Conservation (phyloP, 2,888 invertebrate species). For the Melieria crassipennis region DNA sequence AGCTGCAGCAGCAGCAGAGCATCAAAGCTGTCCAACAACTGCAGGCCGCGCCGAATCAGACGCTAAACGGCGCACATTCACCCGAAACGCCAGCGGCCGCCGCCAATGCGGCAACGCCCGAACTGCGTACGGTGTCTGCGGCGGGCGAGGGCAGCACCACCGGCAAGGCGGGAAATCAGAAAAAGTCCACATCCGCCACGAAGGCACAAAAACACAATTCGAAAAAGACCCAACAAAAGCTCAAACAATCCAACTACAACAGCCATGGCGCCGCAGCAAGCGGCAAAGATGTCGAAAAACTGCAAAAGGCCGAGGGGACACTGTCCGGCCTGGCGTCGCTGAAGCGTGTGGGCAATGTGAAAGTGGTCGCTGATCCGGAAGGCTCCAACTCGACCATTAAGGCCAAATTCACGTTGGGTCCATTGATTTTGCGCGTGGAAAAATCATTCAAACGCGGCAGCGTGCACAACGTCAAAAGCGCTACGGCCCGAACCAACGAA, state of each 20-base stretch:
- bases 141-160: not conserved
- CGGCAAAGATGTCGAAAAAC: conserved; percentile 55
- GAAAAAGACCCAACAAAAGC: conserved; percentile 44
- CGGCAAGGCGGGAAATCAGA: conserved; percentile 35
- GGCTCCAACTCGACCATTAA: conserved; percentile 83
- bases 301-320: conserved; percentile 76
- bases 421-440: conserved; percentile 76
- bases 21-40: conserved; percentile 52
- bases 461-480: conserved; percentile 83
- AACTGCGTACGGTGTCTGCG: conserved; percentile 30
- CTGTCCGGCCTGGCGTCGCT: conserved; percentile 82
- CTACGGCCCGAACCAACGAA: conserved; percentile 87
- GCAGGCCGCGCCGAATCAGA: conserved; percentile 46
- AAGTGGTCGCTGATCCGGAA: conserved; percentile 76
- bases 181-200: conserved; percentile 48
- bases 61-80: conserved; percentile 33
- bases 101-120: conserved; percentile 40
- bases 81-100: conserved; percentile 29
- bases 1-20: conserved; percentile 50
- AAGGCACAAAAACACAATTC: conserved; percentile 23
- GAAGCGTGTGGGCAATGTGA: conserved; percentile 82
- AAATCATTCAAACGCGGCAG: conserved; percentile 77
- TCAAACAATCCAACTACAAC: conserved; percentile 56
- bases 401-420: conserved; percentile 83
- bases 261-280: conserved; percentile 54